Evolutionary conservation across 2,797 vertebrate species (phyloP).

Genomic region (Monodelphis domestica): DNA sequence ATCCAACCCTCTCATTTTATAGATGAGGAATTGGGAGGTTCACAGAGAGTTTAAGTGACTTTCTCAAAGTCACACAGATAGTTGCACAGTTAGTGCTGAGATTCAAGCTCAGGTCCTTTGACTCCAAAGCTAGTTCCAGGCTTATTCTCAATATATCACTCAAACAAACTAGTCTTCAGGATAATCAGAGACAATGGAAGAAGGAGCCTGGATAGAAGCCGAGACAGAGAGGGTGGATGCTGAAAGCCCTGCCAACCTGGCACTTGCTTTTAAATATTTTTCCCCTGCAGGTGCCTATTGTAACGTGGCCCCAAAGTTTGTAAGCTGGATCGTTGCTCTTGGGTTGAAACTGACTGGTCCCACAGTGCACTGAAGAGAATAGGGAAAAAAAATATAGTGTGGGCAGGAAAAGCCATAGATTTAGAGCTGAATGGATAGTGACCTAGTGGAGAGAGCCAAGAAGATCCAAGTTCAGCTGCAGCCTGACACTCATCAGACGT

Average conservation of each 20-base stretch:
- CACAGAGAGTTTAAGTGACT: background rate
- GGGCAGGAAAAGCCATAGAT: background rate
- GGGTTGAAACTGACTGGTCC: background rate
- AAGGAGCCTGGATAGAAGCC: background rate
- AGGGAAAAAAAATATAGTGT: background rate
- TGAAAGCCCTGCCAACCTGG: background rate
- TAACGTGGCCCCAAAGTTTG: background rate
- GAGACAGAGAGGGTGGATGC: background rate
- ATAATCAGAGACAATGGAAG: background rate
- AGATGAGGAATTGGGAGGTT: background rate
- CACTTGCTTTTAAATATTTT: background rate
- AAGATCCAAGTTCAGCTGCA: background rate
- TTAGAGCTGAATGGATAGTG: background rate
- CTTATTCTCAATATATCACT: background rate
- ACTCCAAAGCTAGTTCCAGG: background rate
- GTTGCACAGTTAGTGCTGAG: background rate
- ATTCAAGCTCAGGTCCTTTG: background rate
- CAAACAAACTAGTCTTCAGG: background rate
- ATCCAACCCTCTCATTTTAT: background rate
- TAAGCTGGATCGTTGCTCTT: background rate
- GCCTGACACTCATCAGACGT: background rate
- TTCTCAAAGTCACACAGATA: background rate
- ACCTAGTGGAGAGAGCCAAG: background rate
- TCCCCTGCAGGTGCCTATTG: background rate
- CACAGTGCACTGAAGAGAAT: background rate